Conservation (phyloP, 1,140 invertebrate species). For the Thaumetopoea pityocampa region DNA sequence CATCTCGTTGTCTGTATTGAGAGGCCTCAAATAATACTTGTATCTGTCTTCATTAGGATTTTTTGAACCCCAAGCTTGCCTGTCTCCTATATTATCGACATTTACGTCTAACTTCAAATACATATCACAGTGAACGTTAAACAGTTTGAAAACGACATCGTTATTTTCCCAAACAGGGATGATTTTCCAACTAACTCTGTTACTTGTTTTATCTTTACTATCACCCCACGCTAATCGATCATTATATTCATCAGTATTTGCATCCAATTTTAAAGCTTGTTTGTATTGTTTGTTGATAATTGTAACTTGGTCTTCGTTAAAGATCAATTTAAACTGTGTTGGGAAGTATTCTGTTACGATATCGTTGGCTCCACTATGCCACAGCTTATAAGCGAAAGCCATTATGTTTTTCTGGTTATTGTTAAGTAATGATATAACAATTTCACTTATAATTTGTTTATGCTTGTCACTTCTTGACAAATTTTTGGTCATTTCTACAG, state of each 20-base stretch:
- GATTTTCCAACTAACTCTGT: slow-evolving; percentile 23
- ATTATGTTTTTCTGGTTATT: slow-evolving; percentile 14
- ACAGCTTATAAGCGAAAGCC: slow-evolving; percentile 24
- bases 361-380: slow-evolving; percentile 15
- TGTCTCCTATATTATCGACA: slow-evolving; percentile 12
- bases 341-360: slow-evolving; percentile 26
- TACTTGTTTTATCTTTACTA: slow-evolving; percentile 15
- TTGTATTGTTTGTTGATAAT: slow-evolving; percentile 22
- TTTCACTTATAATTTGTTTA: slow-evolving; percentile 7
- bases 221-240: slow-evolving; percentile 23
- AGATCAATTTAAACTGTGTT: slow-evolving; percentile 16
- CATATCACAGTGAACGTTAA: slow-evolving; percentile 9
- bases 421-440: slow-evolving; percentile 17
- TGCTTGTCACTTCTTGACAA: slow-evolving; percentile 11
- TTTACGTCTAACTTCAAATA: slow-evolving; percentile 23
- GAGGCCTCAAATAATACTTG: slow-evolving; percentile 16
- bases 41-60: slow-evolving; percentile 5
- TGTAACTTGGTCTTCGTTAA: slow-evolving; percentile 20
- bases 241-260: slow-evolving; percentile 1
- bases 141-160: slow-evolving; percentile 25
- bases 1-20: slow-evolving; percentile 9
- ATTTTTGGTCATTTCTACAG: slow-evolving; percentile 14
- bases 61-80: slow-evolving; percentile 13
- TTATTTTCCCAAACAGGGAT: slow-evolving; percentile 19
- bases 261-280: slow-evolving; percentile 24